Evolutionary conservation across 2,113 vertebrate species (phyloP).

Genomic region (Stigmatopora argus): DNA sequence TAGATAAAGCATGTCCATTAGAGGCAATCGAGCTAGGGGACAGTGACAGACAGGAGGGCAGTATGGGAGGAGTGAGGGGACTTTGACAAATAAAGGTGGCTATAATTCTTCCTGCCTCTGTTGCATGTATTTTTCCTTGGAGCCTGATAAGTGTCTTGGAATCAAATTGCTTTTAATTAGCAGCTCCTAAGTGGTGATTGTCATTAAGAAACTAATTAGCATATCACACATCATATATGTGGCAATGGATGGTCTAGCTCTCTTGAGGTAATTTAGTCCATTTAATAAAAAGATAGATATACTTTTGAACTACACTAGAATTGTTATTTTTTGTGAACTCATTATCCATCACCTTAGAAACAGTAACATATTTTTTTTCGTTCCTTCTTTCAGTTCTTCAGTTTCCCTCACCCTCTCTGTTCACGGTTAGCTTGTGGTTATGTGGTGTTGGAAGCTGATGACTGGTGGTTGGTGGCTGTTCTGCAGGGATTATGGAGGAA

Average conservation of each 20-base stretch:
- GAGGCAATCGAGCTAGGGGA: slow-evolving; percentile 68
- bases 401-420: slow-evolving; percentile 16
- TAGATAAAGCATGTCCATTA: slow-evolving; percentile 76
- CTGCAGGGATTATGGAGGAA: slow-evolving; percentile 53
- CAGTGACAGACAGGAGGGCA: slow-evolving; percentile 55
- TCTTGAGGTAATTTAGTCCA: slow-evolving; percentile 25
- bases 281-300: slow-evolving; percentile 5
- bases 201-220: slow-evolving; percentile 60
- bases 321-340: background rate
- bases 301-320: background rate
- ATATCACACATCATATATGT: slow-evolving; percentile 21
- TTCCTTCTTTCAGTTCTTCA: slow-evolving; percentile 4
- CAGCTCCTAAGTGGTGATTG: slow-evolving; percentile 46
- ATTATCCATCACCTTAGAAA: background rate
- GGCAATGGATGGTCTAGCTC: slow-evolving; percentile 14
- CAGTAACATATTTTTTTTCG: background rate
- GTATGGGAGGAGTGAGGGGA: slow-evolving; percentile 27
- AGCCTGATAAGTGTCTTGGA: slow-evolving; percentile 48
- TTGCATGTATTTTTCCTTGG: slow-evolving; percentile 24
- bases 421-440: slow-evolving; percentile 52
- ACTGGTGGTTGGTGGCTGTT: slow-evolving; percentile 44
- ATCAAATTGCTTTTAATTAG: slow-evolving; percentile 62
- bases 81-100: slow-evolving; percentile 56
- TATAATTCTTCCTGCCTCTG: slow-evolving; percentile 56
- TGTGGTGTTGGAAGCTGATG: slow-evolving; percentile 55